Base-by-base conservation (phyloP, 1,140 invertebrate species). In the Pseudomyrmex flavicornis region DNA sequence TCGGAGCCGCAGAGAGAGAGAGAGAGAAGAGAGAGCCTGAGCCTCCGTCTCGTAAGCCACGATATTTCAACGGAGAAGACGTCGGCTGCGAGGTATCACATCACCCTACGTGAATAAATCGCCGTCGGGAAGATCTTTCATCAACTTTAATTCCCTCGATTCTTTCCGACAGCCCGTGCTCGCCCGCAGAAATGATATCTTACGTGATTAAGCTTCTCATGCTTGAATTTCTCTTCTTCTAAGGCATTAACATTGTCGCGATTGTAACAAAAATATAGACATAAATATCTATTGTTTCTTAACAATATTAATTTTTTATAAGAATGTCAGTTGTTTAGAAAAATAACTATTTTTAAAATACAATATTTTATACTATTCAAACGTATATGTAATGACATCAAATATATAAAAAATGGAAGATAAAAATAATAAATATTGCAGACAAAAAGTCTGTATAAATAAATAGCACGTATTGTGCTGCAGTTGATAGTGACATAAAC, bases 131-230 rank as follows among this genome's bases (percentile, higher is more conserved):
- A 82, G 87, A 89, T 89, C 87, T 89, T 89, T 89, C 86, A 89
- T 89, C 87, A 89, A 89, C 77, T 89, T 89, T 89, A 89, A 88
- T 89, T 89, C 86, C 85, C 86, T 82, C 83, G 87, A 88, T 83
- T 88, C 87, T 66, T 75, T 66, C 74, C 65, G 22, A 69, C 58
- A 62, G 73, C 48, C 66, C 73, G 54, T 46, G 62, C 26, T 63
- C 56, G 50, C 59, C 63, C 22, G 56, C 69, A 74, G 74, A 80
- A 59, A 88, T 74, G 87, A 88, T 85, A 88, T 88, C 83, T 83
- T 76, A 46, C 17, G 52, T 76, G 86, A 85, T 88, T 88, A 88
- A 88, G 72, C 73, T 26, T 44, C 62, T 77, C 59, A 44, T 15
- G 15, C 2, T 13, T 26, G 2, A 44, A 48, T 82, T 46, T 20